These are phyloP conservation scores for Scortum barcoo DNA, from an alignment of 2,113 vertebrate species.

Conservation along the genomic window DNA sequence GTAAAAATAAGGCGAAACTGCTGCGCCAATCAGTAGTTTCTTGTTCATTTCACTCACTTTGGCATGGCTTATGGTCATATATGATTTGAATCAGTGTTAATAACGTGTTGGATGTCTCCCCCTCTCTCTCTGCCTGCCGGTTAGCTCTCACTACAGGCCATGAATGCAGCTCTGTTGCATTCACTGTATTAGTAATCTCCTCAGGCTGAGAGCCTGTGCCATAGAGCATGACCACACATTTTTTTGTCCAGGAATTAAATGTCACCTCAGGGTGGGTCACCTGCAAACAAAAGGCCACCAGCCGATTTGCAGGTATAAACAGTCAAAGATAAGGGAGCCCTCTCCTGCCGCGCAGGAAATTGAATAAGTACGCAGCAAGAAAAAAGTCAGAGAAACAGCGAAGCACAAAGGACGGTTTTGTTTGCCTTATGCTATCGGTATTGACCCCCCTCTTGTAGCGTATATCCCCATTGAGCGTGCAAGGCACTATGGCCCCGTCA, in stretches of 20 bases:
- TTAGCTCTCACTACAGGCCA: slow-evolving; percentile 50
- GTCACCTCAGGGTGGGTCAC: slow-evolving; percentile 82
- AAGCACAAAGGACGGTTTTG: slow-evolving; percentile 82
- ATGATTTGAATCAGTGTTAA: slow-evolving; percentile 55
- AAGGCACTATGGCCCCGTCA: slow-evolving; percentile 68
- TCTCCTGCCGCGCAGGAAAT: slow-evolving; percentile 82
- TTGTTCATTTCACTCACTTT: slow-evolving; percentile 38
- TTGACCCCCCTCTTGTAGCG: slow-evolving; percentile 72
- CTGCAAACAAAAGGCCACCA: slow-evolving; percentile 83
- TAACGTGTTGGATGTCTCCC: slow-evolving; percentile 36
- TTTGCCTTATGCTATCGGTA: slow-evolving; percentile 77
- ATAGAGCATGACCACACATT: slow-evolving; percentile 76
- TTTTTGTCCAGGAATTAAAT: slow-evolving; percentile 81
- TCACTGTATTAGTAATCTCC: slow-evolving; percentile 79
- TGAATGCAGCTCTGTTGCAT: slow-evolving; percentile 73
- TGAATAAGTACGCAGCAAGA: slow-evolving; percentile 74
- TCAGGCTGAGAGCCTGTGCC: slow-evolving; percentile 73
- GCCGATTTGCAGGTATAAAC: slow-evolving; percentile 84
- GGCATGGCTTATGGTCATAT: slow-evolving; percentile 32
- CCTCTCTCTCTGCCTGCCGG: slow-evolving; percentile 27
- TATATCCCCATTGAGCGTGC: slow-evolving; percentile 63
- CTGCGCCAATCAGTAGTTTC: slow-evolving; percentile 25
- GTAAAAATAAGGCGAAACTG: slow-evolving; percentile 66
- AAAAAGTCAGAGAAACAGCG: slow-evolving; percentile 66
- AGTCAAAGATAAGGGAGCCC: slow-evolving; percentile 80